Conservation (phyloP, 2,888 invertebrate species). For the Tenthredo mesomela region DNA sequence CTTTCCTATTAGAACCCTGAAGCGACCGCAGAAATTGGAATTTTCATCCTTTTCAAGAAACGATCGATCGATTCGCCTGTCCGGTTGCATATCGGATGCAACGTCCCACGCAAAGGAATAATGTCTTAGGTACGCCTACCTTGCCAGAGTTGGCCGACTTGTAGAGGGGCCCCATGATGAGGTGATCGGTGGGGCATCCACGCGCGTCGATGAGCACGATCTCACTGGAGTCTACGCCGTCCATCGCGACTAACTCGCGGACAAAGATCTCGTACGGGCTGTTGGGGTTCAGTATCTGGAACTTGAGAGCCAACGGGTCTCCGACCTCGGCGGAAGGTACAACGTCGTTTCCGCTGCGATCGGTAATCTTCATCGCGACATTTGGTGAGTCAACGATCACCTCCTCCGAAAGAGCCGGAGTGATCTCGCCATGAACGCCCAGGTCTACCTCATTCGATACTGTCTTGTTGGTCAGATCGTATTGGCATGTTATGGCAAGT, state of each 20-base stretch:
- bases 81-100: conserved; percentile 29
- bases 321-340: conserved; percentile 95
- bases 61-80: neutral
- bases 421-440: conserved; percentile 93
- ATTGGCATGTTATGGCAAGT: conserved; percentile 95
- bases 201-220: conserved; percentile 94
- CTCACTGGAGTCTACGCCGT: conserved; percentile 95
- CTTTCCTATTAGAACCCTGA: neutral
- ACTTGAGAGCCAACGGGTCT: conserved; percentile 93
- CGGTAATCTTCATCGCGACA: conserved; percentile 95
- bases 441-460: conserved; percentile 95
- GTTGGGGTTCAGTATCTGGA: conserved; percentile 95
- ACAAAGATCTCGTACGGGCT: conserved; percentile 98
- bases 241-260: conserved; percentile 95
- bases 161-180: conserved; percentile 95
- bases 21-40: neutral
- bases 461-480: conserved; percentile 96
- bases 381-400: conserved; percentile 96
- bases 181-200: conserved; percentile 96
- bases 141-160: conserved; percentile 90
- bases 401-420: conserved; percentile 92
- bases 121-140: conserved; percentile 77
- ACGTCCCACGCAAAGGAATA: conserved; percentile 30
- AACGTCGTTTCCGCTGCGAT: conserved; percentile 90
- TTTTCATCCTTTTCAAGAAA: neutral